Percentiles rank a stretch among this genome's conserved stretches.
Conservation (phyloP, 1,140 invertebrate genomes). For the Heliconius nattereri region DNA sequence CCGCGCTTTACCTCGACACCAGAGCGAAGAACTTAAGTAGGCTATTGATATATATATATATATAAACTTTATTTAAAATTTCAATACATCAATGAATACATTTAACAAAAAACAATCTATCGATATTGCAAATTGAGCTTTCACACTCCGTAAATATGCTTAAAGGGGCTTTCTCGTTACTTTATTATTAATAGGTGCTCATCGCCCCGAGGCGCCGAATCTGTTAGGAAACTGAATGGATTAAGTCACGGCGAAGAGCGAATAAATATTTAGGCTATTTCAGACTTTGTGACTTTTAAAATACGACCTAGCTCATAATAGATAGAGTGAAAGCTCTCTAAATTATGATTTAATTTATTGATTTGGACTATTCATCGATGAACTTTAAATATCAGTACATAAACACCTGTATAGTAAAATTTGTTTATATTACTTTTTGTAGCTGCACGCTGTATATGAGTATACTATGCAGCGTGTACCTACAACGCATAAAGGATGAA, state of each 20-base stretch:
- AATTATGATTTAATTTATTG: no score
- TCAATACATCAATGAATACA: neutral
- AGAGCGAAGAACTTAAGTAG: no score
- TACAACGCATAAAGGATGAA: no score
- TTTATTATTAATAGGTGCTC: conserved; percentile 27
- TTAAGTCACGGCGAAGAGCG: neutral
- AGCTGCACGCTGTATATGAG: no score
- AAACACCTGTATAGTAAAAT: no score
- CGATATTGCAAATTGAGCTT: conserved; percentile 3
- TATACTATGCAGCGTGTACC: no score
- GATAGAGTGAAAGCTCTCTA: no score
- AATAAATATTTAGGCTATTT: conserved; percentile 2
- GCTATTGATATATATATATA: no score
- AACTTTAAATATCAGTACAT: no score
- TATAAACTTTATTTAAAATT: neutral
- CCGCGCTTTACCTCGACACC: neutral
- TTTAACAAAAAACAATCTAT: conserved; percentile 7
- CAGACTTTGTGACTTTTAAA: neutral
- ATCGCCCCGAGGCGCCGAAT: conserved; percentile 13
- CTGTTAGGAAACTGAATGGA: conserved; percentile 6
- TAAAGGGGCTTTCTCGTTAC: conserved; percentile 21
- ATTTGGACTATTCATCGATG: no score
- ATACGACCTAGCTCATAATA: no score
- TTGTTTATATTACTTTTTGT: no score
- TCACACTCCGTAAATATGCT: conserved; percentile 5